phyloP scores from a whole-genome alignment of 2,797 vertebrate genomes.

The Ara ararauna region DNA sequence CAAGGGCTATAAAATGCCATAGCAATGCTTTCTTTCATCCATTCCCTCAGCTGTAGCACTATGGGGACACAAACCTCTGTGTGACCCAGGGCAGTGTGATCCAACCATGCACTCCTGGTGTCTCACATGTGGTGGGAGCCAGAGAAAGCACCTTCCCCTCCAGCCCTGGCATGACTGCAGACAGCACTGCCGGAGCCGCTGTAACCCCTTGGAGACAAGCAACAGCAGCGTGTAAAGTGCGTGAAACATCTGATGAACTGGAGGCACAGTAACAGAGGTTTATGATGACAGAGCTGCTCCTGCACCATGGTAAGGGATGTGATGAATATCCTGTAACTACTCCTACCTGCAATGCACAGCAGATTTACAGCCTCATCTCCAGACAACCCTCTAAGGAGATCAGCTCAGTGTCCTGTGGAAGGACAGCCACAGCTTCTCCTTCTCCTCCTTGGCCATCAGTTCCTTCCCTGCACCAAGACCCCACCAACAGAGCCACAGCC shows the following conservation, averaged over 20 bases:
- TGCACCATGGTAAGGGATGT: not conserved
- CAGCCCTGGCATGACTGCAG: fast-evolving
- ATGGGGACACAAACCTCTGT: fast-evolving
- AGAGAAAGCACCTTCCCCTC: not conserved
- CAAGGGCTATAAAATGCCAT: not conserved
- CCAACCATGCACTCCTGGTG: fast-evolving
- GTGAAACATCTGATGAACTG: fast-evolving
- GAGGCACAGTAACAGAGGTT: not conserved
- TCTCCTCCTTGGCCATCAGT: not conserved
- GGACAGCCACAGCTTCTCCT: not conserved
- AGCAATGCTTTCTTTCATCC: not conserved
- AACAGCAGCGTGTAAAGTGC: fast-evolving
- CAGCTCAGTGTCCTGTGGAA: too few species aligned
- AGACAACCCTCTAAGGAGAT: not conserved
- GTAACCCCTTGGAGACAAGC: not conserved
- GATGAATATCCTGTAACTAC: not conserved
- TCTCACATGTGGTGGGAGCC: not conserved
- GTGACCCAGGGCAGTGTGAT: not conserved
- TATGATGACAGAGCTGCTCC: not conserved
- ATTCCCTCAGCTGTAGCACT: not conserved
- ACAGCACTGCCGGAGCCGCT: not conserved
- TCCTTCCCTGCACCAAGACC: not conserved
- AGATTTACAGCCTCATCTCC: not conserved
- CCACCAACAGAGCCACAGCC: not conserved
- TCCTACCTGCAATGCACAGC: not conserved